A percentile compares a stretch with the other conserved stretches of the same genome.
phyloP scores from a whole-genome alignment of 2,797 vertebrate genomes.

The Malacoctenus gilli region DNA sequence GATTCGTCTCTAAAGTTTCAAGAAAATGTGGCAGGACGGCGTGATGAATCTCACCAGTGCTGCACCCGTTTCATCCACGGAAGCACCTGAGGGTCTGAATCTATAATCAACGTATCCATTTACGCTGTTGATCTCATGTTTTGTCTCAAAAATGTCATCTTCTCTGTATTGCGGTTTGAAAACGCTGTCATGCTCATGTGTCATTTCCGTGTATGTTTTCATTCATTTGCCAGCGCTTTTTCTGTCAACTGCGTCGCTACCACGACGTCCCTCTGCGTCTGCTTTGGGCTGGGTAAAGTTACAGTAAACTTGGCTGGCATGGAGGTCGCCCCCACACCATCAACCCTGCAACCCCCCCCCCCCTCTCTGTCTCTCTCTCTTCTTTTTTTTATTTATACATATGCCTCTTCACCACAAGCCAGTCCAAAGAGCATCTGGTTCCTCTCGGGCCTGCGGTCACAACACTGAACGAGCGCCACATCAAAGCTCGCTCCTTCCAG shows the following conservation, averaged over 20 bases:
- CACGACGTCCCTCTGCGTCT: constrained; percentile 20
- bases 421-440: constrained; percentile 75
- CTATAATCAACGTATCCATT: background rate
- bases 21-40: no score
- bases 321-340: constrained; percentile 24
- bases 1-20: no score
- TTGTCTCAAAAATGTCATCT: constrained; percentile 10
- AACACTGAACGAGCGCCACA: constrained; percentile 77
- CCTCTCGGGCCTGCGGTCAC: constrained; percentile 77
- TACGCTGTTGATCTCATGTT: constrained; percentile 17
- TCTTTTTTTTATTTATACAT: constrained; percentile 18
- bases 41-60: no score
- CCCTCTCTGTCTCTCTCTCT: constrained; percentile 20
- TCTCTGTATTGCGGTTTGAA: background rate
- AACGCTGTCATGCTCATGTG: background rate
- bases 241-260: constrained; percentile 1
- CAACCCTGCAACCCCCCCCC: constrained; percentile 4
- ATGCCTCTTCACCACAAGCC: constrained; percentile 63
- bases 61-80: no score
- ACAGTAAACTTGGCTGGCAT: constrained; percentile 57
- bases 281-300: constrained; percentile 50
- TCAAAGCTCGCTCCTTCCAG: constrained; percentile 76
- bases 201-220: background rate
- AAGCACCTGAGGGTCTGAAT: no score
- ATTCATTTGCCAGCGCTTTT: constrained; percentile 2